Evolutionary conservation across 1,140 invertebrate species (phyloP).

Genomic region (Ladona fulva): DNA sequence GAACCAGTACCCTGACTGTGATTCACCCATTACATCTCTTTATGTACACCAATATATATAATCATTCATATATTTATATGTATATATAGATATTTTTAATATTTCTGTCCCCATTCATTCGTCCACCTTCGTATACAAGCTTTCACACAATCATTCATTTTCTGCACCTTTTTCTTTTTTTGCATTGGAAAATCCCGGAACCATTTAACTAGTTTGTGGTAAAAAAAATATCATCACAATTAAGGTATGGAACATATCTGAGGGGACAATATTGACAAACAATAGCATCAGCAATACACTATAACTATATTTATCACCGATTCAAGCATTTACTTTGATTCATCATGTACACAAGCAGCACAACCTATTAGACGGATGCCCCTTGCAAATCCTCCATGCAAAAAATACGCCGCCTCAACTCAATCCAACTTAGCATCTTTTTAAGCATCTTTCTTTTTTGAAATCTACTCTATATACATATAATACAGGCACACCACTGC

Average conservation of each 20-base stretch:
- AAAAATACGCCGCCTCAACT: background rate
- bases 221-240: conserved; percentile 8
- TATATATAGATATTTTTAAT: background rate
- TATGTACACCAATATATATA: background rate
- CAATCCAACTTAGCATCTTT: background rate
- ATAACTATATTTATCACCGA: background rate
- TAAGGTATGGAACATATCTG: background rate
- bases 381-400: background rate
- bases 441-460: background rate
- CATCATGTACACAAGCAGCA: background rate
- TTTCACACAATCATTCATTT: background rate
- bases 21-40: background rate
- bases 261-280: conserved; percentile 2
- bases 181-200: background rate
- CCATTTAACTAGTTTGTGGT: background rate
- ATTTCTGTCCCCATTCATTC: background rate
- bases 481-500: background rate
- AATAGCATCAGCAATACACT: background rate
- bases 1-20: background rate
- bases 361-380: background rate
- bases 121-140: conserved; percentile 1
- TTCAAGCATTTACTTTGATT: background rate
- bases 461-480: background rate
- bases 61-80: too few species aligned
- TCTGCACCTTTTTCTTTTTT: background rate